Percentiles rank a stretch among this genome's conserved stretches.
Evolutionary conservation across 1,140 invertebrate genomes (phyloP).

Genomic region (Drosophila paulistorum): DNA sequence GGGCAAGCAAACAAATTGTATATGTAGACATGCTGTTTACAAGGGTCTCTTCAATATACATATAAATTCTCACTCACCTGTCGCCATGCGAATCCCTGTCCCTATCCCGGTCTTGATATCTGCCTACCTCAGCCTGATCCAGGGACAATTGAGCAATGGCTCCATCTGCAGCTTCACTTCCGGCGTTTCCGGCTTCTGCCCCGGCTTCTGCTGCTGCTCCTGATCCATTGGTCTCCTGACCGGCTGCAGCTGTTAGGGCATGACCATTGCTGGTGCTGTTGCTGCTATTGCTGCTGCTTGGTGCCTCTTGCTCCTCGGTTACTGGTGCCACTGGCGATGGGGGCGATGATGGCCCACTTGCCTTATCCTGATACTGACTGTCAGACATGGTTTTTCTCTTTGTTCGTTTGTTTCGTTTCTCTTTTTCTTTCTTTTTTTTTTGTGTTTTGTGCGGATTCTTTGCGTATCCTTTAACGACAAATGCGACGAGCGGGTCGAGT

Average conservation of each 20-base stretch:
- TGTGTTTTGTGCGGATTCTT: neutral
- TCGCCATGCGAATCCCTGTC: conserved; percentile 59
- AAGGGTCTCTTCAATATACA: neutral
- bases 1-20: neutral
- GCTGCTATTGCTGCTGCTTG: conserved; percentile 13
- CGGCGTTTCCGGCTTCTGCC: neutral
- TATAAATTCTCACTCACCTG: conserved; percentile 54
- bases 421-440: neutral
- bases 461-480: neutral
- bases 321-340: conserved; percentile 25
- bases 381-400: conserved; percentile 36
- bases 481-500: conserved; percentile 8
- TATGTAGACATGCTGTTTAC: conserved; percentile 5
- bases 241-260: neutral
- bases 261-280: conserved; percentile 14
- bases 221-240: no score
- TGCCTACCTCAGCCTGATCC: conserved; percentile 9
- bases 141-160: neutral
- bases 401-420: neutral
- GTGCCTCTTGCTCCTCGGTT: conserved; percentile 2
- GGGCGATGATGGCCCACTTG: conserved; percentile 13
- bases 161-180: neutral
- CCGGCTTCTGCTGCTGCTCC: neutral
- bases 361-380: conserved; percentile 27
- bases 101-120: conserved; percentile 39